Conservation (phyloP, 2,888 invertebrate species). For the Camponotus fellah region DNA sequence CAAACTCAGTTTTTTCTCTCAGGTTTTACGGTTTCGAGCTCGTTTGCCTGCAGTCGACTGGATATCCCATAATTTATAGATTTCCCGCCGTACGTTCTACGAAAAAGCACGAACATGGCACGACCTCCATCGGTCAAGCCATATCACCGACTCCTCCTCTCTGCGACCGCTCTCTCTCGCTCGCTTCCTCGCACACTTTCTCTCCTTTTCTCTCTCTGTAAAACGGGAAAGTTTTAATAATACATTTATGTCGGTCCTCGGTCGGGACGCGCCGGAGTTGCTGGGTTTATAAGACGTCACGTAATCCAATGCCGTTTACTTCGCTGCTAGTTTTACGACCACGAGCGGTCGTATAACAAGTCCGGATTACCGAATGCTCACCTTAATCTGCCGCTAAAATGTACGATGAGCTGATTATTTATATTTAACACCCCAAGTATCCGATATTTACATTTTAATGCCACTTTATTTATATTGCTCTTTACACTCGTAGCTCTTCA, state of each 20-base stretch:
- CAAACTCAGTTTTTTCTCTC: constrained; percentile 57
- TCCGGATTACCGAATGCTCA: constrained; percentile 78
- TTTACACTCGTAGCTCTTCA: background rate
- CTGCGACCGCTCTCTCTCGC: background rate
- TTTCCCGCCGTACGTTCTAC: constrained; percentile 18
- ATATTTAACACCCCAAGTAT: constrained; percentile 34
- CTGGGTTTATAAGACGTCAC: constrained; percentile 77
- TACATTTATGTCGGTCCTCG: constrained; percentile 69
- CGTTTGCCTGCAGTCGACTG: constrained; percentile 56
- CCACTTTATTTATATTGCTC: background rate
- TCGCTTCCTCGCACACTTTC: background rate
- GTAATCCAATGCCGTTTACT: constrained; percentile 80
- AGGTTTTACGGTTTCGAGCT: constrained; percentile 61
- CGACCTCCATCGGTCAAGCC: constrained; percentile 45
- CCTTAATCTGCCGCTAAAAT: constrained; percentile 53
- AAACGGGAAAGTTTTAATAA: constrained; percentile 74
- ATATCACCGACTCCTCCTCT: constrained; percentile 3
- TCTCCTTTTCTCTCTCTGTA: constrained; percentile 8
- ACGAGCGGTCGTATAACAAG: constrained; percentile 77
- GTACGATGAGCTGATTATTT: constrained; percentile 56
- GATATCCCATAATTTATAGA: constrained; percentile 71
- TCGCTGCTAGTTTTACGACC: constrained; percentile 77
- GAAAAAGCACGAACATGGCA: constrained; percentile 44
- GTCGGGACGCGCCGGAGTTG: constrained; percentile 62
- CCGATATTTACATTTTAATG: constrained; percentile 34